Evolutionary conservation across 2,888 invertebrate genomes (phyloP).

Genomic region (Lasiommata megera): DNA sequence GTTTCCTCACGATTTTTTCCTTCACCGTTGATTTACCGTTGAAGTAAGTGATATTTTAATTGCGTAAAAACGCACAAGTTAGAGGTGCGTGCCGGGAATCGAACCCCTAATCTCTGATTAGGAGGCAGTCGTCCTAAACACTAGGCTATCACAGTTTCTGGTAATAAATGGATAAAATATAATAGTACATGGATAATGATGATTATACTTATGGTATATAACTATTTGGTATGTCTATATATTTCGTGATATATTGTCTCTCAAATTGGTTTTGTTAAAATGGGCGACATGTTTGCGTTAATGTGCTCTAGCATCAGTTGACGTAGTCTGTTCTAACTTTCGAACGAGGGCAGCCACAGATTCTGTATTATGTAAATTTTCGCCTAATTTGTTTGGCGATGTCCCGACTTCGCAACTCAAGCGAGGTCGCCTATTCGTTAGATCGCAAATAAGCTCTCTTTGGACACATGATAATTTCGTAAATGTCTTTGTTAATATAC

Average conservation of each 20-base stretch:
- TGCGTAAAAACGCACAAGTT: no score
- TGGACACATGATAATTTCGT: not conserved
- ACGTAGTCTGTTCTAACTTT: conserved; percentile 65
- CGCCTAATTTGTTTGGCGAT: conserved; percentile 73
- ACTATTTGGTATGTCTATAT: no score
- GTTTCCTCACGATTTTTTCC: not conserved
- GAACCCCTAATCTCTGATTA: no score
- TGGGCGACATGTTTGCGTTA: conserved; percentile 70
- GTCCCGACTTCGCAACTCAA: conserved; percentile 73
- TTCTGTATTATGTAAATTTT: conserved; percentile 80
- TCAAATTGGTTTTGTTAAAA: conserved; percentile 34
- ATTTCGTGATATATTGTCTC: not conserved
- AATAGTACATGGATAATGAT: no score
- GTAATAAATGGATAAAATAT: no score
- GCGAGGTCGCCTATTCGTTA: conserved; percentile 42
- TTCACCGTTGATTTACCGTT: no score
- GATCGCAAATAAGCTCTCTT: not conserved
- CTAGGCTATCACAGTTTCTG: no score
- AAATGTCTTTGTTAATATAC: not conserved
- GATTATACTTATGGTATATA: no score
- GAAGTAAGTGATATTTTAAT: no score
- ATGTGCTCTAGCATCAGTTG: conserved; percentile 73
- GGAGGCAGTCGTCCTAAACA: no score
- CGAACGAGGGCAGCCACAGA: conserved; percentile 75
- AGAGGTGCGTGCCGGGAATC: no score